Conservation (phyloP, 2,797 vertebrate species). For the Harpagifer antarcticus region DNA sequence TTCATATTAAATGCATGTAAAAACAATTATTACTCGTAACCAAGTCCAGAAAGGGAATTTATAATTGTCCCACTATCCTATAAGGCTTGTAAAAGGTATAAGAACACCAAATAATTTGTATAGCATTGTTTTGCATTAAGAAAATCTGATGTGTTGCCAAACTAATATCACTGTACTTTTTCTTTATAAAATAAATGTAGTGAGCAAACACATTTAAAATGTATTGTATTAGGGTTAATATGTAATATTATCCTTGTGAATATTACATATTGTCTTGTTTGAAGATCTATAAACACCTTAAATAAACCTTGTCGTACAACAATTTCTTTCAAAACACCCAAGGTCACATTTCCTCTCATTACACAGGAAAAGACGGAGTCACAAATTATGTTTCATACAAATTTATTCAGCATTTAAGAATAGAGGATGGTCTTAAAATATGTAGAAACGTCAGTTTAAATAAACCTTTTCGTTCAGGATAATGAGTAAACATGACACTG, state of each 20-base stretch:
- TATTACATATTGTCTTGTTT: not conserved
- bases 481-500: constrained; percentile 89
- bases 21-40: not conserved
- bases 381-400: constrained; percentile 83
- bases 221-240: not conserved
- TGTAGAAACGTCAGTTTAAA: constrained; percentile 91
- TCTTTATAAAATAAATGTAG: not conserved
- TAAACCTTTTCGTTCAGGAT: constrained; percentile 85
- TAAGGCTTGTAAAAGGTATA: not conserved
- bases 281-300: not conserved
- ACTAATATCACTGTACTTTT: not conserved
- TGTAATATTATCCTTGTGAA: not conserved
- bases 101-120: not conserved
- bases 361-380: constrained; percentile 69
- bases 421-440: constrained; percentile 89
- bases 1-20: not conserved
- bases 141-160: not conserved
- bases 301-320: constrained; percentile 16
- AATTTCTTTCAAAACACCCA: not conserved
- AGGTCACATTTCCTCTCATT: not conserved
- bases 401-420: constrained; percentile 91
- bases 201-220: not conserved
- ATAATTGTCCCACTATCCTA: not conserved
- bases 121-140: not conserved
- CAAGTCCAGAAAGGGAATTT: not conserved